Evolutionary conservation across 2,113 vertebrate species (phyloP), one percentile per base, ranked within the genome.

Genomic region (Macrotus californicus): DNA sequence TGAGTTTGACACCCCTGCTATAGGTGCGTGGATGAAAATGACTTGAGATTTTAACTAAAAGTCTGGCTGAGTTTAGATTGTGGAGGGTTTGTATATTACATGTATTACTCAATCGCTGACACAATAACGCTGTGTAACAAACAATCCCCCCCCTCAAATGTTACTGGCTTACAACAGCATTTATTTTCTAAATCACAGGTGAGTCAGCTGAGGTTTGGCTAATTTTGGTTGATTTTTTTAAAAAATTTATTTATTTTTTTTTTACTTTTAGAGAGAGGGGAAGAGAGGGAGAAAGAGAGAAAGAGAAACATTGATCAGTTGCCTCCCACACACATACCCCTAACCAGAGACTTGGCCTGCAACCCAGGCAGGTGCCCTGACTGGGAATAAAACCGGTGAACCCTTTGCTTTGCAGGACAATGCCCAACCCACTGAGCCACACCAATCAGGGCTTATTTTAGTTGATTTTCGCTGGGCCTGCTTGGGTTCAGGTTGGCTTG

Each of bases 171-270:
- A 29, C 26, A 48, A 84, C 41, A 75, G 66, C 24, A 59, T 80
- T 34, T 46, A 22, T 90, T 94, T 87, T 85, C 46, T 61, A 92
- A 76, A 36, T 85, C n/a, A 87, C n/a, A 59, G 36, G 34, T 84
- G 39, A n/a, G 36, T 80, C 18, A 73, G 66, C 36, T 89, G 43
- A 96, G 14, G 39, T 93, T 80, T 87, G 72, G 29, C 43, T 87
- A 80, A 69, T 81, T 96, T 81, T 21, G 50, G 48, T 66, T 94
- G 52, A 87, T 87, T 77, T 96, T 88, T 59, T 10, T 26, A 59
- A 56, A 56, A 7, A 22, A 22, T 22, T 56, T 59, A 59, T 59
- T 24, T 56, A 22, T 22, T 56, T 26, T 21, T 26, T 21, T 59
- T 59, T 59, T 59, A 59, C 24, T 59, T 59, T 59, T 9, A 59